A percentile compares a stretch with the other conserved stretches of the same genome.
Conservation (phyloP, 2,797 vertebrate genomes). For the Linurgus olivaceus region DNA sequence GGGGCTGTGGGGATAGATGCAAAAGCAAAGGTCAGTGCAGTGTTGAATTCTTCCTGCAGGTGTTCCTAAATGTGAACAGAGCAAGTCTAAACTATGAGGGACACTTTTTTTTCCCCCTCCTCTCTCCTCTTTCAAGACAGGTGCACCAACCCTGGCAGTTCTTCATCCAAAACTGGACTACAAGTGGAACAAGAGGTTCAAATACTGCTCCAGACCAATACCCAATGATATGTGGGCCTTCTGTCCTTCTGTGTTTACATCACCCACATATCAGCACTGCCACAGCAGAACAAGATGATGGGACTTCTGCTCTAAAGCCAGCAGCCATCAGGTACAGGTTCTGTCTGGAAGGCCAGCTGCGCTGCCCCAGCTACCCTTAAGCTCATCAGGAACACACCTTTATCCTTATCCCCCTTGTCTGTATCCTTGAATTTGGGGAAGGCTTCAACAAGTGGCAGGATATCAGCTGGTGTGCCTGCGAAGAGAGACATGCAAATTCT, state of each 20-base stretch:
- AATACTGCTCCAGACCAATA: neutral
- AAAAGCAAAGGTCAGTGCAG: neutral
- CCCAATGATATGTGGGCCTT: neutral
- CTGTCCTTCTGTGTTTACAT: neutral
- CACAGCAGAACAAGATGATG: neutral
- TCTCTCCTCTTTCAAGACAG: neutral
- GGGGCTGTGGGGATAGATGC: neutral
- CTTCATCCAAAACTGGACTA: neutral
- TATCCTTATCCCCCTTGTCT: constrained; percentile 56
- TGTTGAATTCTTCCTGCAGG: neutral
- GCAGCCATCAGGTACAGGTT: neutral
- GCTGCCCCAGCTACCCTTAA: neutral
- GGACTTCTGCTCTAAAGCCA: neutral
- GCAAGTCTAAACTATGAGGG: neutral
- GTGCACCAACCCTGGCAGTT: neutral
- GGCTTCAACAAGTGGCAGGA: constrained; percentile 86
- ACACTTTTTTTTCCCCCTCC: neutral
- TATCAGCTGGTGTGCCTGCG: constrained; percentile 85
- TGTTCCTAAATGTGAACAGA: neutral
- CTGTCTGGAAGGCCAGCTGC: neutral
- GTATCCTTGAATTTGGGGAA: constrained; percentile 67
- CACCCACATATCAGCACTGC: neutral
- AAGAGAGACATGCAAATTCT: neutral
- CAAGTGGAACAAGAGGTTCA: neutral
- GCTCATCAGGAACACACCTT: constrained; percentile 64